Base-by-base conservation (phyloP, 2,888 invertebrate genomes). In the Enchytraeus crypticus region DNA sequence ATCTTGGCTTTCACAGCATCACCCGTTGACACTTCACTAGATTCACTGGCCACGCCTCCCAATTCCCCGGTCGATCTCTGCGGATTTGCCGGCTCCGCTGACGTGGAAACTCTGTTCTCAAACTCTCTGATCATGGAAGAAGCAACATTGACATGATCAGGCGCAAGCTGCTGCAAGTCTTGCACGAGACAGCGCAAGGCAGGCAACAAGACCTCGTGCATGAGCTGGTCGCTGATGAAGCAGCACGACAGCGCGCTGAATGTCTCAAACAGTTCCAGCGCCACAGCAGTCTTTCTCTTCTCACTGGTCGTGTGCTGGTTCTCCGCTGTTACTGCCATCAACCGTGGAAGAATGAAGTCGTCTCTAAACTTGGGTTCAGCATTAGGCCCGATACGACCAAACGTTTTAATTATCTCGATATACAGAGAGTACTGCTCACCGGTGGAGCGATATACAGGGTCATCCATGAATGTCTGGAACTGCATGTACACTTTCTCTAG, bases 341-440 rank as follows among this genome's bases (percentile, higher is more conserved):
- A 73, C 63, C 85, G 83, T 0, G 84, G 84, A 47, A 85, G 80
- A 67, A 86, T 82, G 63, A 86, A 84, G 75, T 85, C 85, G 74
- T 85, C 85, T 63, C 84, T 75, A 72, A 85, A 85, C 63, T 80
- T 78, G 23, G 81, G 76, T 66, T 84, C 84, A 64, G 84, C 84
- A 70, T 82, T 82, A 21, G 85, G 83, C 23, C 84, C 84, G 64
- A 85, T 82, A 59, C 81, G 78, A 4, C 85, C 84, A 66, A 87
- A 80, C 0, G 85, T 85, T 21, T 82, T 79, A 23, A 86, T 83
- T 23, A 87, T 75, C 66, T 85, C 84, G 59, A 85, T 77, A 53
- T 84, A 80, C 51, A 86, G 74, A 5, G 78, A 74, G 67, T 77
- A 76, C 54, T 78, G 76, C 60, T 78, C 43, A 8, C 49, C 49